Evolutionary conservation across 2,113 vertebrate genomes (phyloP).

Genomic region (Empidonax traillii): DNA sequence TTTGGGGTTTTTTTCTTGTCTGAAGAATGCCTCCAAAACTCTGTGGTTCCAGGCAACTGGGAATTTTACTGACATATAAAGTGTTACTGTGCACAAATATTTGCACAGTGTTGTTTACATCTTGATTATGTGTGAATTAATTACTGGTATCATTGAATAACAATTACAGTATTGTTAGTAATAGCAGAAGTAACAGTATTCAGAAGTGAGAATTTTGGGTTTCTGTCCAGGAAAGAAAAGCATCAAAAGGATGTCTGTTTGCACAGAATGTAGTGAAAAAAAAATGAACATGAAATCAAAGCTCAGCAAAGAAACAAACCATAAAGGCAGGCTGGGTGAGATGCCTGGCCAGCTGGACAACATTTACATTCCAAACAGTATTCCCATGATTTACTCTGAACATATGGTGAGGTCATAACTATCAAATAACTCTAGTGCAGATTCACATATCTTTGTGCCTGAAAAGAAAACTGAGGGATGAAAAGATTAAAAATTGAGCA

Average conservation of each 20-base stretch:
- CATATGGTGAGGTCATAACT: conserved; percentile 38
- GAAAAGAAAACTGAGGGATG: neutral
- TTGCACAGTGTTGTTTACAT: neutral
- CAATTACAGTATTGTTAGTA: neutral
- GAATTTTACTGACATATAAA: neutral
- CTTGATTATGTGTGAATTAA: neutral
- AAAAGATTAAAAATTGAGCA: neutral
- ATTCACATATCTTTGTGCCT: neutral
- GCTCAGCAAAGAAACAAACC: neutral
- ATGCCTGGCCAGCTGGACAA: conserved; percentile 41
- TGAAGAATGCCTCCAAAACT: neutral
- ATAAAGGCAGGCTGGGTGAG: neutral
- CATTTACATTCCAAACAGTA: conserved; percentile 32
- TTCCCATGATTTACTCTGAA: conserved; percentile 50
- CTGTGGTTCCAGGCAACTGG: neutral
- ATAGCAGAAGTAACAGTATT: neutral
- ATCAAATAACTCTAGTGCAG: conserved; percentile 14
- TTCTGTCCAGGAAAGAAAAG: neutral
- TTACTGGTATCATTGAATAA: neutral
- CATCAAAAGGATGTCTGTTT: neutral
- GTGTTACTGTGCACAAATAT: neutral
- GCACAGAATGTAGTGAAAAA: neutral
- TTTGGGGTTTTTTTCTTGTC: neutral
- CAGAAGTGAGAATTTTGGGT: neutral
- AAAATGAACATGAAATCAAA: neutral